Base-by-base conservation (phyloP, 2,797 vertebrate species). In the Malurus splendens region DNA sequence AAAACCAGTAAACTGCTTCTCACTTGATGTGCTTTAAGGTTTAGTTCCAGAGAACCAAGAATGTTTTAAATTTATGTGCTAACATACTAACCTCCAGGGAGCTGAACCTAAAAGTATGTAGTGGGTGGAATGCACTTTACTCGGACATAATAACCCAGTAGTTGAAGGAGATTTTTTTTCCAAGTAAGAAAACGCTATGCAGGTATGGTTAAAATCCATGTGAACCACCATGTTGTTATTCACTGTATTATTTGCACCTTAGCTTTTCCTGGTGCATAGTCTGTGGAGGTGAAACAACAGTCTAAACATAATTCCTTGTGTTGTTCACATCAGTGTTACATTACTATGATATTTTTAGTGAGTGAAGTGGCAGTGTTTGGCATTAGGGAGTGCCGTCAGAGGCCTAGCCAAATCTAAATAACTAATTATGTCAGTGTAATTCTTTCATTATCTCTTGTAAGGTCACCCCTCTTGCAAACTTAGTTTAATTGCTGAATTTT, bases 1-100 rank as follows among this genome's bases (percentile, higher is more conserved):
- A 84, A 91, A 92, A 73, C 67, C 60, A 60, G 36, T 64, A 67
- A 79, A 66, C 56, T 92, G 86, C 90, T 92, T 92, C 83, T 90
- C 72, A 33, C 42, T 92, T 82, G 52, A 24, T 87, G 20, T 54
- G 61, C 56, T 15, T 92, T 76, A 73, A 85, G 47, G 57, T 82
- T 87, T 72, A 70, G 39, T 70, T 70, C 70, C 57, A 44, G 81
- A 93, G 83, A 82, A 67, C 70, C 52, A 76, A 70, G 32, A 72
- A 22, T 33, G 32, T 82, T 83, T 79, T 65, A 39, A 47, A 50
- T 79, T 56, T 1, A 0, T 41, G 12, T 88, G 52, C 56, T 92
- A 70, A 23, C 77, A 39, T 32, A 70, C 48, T 72, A 33, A 78
- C 61, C 80, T 79, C 52, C 32, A 82, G 45, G 67, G 56, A 90